Percentiles rank a stretch among this genome's conserved stretches.
Evolutionary conservation across 2,797 vertebrate species (phyloP).

Genomic region (Borostomias antarcticus): DNA sequence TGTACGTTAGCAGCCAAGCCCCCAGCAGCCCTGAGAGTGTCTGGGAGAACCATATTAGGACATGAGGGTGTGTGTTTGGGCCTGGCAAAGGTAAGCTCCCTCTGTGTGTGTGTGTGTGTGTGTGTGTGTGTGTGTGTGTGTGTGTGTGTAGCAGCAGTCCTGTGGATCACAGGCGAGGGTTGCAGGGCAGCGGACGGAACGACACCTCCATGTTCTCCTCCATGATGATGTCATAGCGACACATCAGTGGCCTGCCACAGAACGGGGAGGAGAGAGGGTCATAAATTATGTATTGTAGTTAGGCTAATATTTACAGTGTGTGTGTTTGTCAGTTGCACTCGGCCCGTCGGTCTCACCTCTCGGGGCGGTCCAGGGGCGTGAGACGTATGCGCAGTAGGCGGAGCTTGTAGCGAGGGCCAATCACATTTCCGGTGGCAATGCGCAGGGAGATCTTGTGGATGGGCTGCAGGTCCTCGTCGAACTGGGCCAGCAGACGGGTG

Average conservation of each 20-base stretch:
- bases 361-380: slow-evolving; percentile 67
- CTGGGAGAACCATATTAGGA: slow-evolving; percentile 10
- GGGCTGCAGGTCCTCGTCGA: slow-evolving; percentile 73
- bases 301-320: not conserved
- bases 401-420: slow-evolving; percentile 80
- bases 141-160: not conserved
- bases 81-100: not conserved
- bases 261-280: not conserved
- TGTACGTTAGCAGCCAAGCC: not conserved
- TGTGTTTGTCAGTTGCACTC: not conserved
- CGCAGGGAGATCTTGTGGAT: slow-evolving; percentile 79
- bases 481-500: slow-evolving; percentile 77
- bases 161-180: slow-evolving; percentile 45
- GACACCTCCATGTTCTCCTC: slow-evolving; percentile 80
- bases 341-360: slow-evolving; percentile 59
- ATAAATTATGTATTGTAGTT: not conserved
- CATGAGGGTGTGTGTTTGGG: not conserved
- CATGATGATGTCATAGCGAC: slow-evolving; percentile 77
- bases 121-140: slow-evolving; percentile 5
- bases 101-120: not conserved
- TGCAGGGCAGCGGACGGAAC: slow-evolving; percentile 73
- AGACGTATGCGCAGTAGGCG: slow-evolving; percentile 71
- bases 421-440: slow-evolving; percentile 77
- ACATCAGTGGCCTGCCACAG: slow-evolving; percentile 77
- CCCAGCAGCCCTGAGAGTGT: not conserved